Percentiles rank a stretch among this genome's conserved stretches.
Conservation (phyloP, 1,140 invertebrate species). For the Micrasema minimum region DNA sequence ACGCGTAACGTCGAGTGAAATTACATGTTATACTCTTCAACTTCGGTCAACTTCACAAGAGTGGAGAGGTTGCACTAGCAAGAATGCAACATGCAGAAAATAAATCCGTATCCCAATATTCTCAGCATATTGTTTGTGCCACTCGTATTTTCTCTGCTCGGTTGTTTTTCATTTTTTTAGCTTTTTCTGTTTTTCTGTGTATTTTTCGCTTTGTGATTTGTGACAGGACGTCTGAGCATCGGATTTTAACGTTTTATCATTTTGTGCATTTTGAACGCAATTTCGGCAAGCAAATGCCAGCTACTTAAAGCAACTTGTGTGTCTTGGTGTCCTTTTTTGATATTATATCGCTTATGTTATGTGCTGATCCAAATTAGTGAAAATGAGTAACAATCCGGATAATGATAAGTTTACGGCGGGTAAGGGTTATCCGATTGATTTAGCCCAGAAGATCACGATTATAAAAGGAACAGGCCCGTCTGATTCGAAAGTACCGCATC, state of each 20-base stretch:
- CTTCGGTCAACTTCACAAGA: no score
- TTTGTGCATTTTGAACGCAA: constrained; percentile 28
- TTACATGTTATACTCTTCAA: no score
- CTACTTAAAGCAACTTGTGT: background rate
- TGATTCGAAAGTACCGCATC: constrained; percentile 39
- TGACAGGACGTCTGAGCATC: constrained; percentile 25
- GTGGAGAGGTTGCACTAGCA: no score
- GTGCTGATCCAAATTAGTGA: constrained; percentile 14
- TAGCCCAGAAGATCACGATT: constrained; percentile 33
- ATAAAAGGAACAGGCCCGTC: constrained; percentile 39
- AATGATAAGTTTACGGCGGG: constrained; percentile 32
- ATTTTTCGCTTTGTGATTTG: no score
- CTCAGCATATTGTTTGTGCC: no score
- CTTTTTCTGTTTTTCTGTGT: no score
- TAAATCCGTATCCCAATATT: no score
- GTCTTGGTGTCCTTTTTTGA: background rate
- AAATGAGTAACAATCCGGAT: constrained; percentile 45
- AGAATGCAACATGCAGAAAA: no score
- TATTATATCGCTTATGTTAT: constrained; percentile 8
- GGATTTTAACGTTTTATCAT: constrained; percentile 22
- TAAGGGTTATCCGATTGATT: constrained; percentile 35
- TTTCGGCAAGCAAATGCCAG: background rate
- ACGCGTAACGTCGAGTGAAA: no score
- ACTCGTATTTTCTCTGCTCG: no score
- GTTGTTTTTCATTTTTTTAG: constrained; percentile 26